phyloP scores from a whole-genome alignment of 2,797 vertebrate species.

The Carduelis carduelis region DNA sequence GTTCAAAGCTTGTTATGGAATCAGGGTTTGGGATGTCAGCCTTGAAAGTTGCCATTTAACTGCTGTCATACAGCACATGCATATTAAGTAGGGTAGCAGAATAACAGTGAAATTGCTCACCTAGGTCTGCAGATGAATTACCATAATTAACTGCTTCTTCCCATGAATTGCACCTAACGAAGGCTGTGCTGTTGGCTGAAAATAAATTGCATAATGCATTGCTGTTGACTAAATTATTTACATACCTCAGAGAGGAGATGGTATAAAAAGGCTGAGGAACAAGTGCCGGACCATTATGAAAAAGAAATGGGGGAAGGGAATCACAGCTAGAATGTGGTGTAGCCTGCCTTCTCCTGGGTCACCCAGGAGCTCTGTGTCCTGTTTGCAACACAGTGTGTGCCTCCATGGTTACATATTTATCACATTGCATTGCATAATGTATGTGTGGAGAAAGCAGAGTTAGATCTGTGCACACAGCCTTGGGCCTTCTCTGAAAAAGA shows the following conservation, averaged over 20 bases:
- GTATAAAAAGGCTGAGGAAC: slow-evolving; percentile 28
- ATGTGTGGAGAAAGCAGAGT: background rate
- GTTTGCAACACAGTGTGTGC: background rate
- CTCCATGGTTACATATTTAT: slow-evolving; percentile 10
- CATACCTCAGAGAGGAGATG: slow-evolving; percentile 17
- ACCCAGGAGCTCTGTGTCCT: background rate
- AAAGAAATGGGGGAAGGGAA: background rate
- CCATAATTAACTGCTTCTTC: slow-evolving; percentile 61
- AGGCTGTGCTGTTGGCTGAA: slow-evolving; percentile 56
- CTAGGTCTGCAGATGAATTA: slow-evolving; percentile 63
- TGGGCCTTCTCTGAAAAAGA: background rate
- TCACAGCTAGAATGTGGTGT: background rate
- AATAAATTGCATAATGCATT: slow-evolving; percentile 66
- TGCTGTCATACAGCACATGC: slow-evolving; percentile 8
- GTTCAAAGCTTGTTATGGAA: slow-evolving; percentile 1
- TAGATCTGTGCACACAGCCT: background rate
- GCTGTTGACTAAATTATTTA: slow-evolving; percentile 66
- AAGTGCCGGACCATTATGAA: background rate
- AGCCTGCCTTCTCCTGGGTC: slow-evolving; percentile 2
- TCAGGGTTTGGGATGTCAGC: slow-evolving; percentile 13
- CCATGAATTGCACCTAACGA: slow-evolving; percentile 58
- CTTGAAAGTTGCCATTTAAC: slow-evolving; percentile 51
- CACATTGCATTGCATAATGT: background rate
- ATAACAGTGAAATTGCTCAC: slow-evolving; percentile 53
- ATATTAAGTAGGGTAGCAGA: slow-evolving; percentile 48